Base-by-base conservation (phyloP, 2,888 invertebrate species). In the Leptopilina drosophilae region DNA sequence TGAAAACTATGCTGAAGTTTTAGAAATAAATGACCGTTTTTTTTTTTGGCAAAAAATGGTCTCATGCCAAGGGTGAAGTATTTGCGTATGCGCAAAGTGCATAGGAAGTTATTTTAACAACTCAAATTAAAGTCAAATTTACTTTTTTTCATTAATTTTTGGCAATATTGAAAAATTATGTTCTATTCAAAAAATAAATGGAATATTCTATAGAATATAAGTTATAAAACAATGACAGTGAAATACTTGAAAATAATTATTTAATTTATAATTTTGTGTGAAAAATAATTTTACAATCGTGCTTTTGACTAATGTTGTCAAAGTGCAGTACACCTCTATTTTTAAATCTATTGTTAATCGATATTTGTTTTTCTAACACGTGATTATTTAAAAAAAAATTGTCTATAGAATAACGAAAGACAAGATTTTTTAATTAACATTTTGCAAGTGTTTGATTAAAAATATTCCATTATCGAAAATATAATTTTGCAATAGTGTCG, bases 1-100 rank as follows among this genome's bases (percentile, higher is more conserved):
- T 49, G 11, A 8, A 11, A 49, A 49, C 9, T 49, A 11, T 49
- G 49, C 81, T 82, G 9, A 56, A 26, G 76, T 46, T 66, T 40
- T 15, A 20, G n/a, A 33, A 49, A 59, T 12, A 62, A 62, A 15
- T 20, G 15, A 15, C 62, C 62, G 62, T 62, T 62, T 62, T 5
- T 62, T 62, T 9, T 20, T 42, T 15, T 15, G 15, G 15, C 62
- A n/a, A 49, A 26, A 26, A 26, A 9, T 49, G 49, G 11, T 49
- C 49, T 49, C 49, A 49, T 49, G 59, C 20, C 20, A 9, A 62
- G 15, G 8, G 8, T 20, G 2, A 62, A 62, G 9, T n/a, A 9
- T 15, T 8, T 62, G 62, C 15, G 20, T 15, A 62, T 62, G 62
- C 62, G 59, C 59, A 59, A 49, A 49, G 3, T 49, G 49, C 59